phyloP scores from a whole-genome alignment of 2,797 vertebrate genomes.

The Hyperoplus immaculatus region DNA sequence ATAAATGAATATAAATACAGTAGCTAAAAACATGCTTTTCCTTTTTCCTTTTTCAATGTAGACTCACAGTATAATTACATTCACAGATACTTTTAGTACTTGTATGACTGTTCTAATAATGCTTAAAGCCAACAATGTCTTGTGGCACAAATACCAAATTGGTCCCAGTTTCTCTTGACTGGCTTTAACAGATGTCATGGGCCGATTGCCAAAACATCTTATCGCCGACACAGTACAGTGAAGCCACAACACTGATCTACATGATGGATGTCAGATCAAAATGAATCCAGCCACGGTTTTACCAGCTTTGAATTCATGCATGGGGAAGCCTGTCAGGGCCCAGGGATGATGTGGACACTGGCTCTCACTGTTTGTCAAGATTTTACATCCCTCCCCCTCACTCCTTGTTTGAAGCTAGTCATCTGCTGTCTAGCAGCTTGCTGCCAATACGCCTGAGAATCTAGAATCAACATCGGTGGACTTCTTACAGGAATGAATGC shows the following conservation, averaged over 20 bases:
- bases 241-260: slow-evolving; percentile 81
- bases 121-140: slow-evolving; percentile 50
- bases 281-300: slow-evolving; percentile 82
- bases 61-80: not conserved
- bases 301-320: slow-evolving; percentile 87
- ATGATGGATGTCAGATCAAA: slow-evolving; percentile 83
- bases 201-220: slow-evolving; percentile 80
- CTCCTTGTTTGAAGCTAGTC: slow-evolving; percentile 82
- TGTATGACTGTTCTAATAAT: slow-evolving; percentile 29
- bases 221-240: slow-evolving; percentile 76
- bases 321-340: slow-evolving; percentile 85
- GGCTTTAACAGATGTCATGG: slow-evolving; percentile 79
- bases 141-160: slow-evolving; percentile 71
- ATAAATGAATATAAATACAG: slow-evolving; percentile 14
- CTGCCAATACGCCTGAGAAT: slow-evolving; percentile 83
- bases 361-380: slow-evolving; percentile 86
- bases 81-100: slow-evolving; percentile 2
- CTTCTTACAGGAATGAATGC: slow-evolving; percentile 82
- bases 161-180: slow-evolving; percentile 71
- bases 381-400: slow-evolving; percentile 81
- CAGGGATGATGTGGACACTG: slow-evolving; percentile 84
- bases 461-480: slow-evolving; percentile 83
- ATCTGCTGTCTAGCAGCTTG: slow-evolving; percentile 83
- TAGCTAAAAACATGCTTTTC: not conserved
- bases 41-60: slow-evolving; percentile 20